These are phyloP conservation scores for Glaucopsyche alexis DNA, from an alignment of 2,888 invertebrate species.

Conservation along the genomic window DNA sequence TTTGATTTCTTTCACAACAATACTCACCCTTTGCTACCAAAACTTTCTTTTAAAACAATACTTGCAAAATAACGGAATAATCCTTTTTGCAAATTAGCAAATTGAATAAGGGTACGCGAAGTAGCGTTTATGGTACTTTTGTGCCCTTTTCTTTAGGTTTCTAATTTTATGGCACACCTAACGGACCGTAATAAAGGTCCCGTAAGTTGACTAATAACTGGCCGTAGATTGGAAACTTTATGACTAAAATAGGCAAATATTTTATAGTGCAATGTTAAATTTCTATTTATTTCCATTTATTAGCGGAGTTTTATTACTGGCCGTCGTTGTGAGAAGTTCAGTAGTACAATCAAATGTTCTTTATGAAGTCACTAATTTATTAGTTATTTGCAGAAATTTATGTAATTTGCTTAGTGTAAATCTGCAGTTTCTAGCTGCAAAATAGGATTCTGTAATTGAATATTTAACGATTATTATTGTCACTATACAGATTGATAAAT, in stretches of 20 bases:
- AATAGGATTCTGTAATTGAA: too few species aligned
- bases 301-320: too few species aligned
- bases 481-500: too few species aligned
- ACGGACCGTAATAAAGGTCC: not conserved
- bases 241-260: not conserved
- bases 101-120: not conserved
- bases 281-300: too few species aligned
- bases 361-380: too few species aligned
- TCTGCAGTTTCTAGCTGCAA: too few species aligned
- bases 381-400: too few species aligned
- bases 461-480: too few species aligned
- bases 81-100: not conserved
- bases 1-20: not conserved
- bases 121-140: constrained; percentile 32
- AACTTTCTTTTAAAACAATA: constrained; percentile 14
- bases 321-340: too few species aligned
- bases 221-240: not conserved
- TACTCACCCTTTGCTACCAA: not conserved
- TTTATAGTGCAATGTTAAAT: not conserved
- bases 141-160: constrained; percentile 46
- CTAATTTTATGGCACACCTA: constrained; percentile 22
- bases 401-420: too few species aligned
- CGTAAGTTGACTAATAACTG: not conserved
- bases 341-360: too few species aligned
- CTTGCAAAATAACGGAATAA: constrained; percentile 7